These are phyloP conservation scores for Halcyon smyrnensis DNA, from an alignment of 2,797 vertebrate genomes.

Conservation along the genomic window DNA sequence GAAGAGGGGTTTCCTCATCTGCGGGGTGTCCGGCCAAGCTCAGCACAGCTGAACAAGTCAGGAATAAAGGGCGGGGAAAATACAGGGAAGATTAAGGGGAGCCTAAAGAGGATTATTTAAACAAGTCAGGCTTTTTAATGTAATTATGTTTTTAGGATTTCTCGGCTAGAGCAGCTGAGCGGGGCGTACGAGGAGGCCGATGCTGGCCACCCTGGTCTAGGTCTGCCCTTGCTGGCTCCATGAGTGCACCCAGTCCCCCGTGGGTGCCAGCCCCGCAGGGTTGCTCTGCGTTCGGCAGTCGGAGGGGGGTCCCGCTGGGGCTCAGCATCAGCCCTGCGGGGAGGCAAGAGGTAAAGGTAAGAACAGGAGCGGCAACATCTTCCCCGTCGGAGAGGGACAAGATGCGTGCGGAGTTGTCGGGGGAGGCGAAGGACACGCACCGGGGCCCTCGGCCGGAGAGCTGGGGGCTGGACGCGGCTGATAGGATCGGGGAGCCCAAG, in stretches of 20 bases:
- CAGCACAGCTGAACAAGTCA: neutral
- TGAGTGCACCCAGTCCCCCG: neutral
- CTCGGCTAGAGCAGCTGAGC: neutral
- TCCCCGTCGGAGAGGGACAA: neutral
- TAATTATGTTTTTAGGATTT: slow-evolving; percentile 38
- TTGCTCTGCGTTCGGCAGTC: neutral
- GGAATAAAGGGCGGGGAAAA: neutral
- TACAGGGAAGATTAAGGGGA: neutral
- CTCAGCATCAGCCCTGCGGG: neutral
- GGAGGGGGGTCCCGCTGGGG: neutral
- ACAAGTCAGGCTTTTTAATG: neutral
- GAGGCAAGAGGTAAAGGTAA: neutral
- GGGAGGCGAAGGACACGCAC: neutral
- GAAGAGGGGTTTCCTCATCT: neutral
- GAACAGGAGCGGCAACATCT: neutral
- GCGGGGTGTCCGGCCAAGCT: neutral
- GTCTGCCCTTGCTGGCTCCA: neutral
- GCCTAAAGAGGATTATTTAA: slow-evolving; percentile 38
- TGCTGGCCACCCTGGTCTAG: neutral
- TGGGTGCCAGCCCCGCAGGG: neutral
- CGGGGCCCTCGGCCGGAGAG: neutral
- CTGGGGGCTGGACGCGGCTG: neutral
- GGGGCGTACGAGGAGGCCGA: neutral
- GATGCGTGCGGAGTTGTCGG: neutral
- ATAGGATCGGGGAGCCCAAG: neutral